Percentiles rank a stretch among this genome's conserved stretches.
Conservation (phyloP, 1,140 invertebrate genomes). For the Drosophila truncata region DNA sequence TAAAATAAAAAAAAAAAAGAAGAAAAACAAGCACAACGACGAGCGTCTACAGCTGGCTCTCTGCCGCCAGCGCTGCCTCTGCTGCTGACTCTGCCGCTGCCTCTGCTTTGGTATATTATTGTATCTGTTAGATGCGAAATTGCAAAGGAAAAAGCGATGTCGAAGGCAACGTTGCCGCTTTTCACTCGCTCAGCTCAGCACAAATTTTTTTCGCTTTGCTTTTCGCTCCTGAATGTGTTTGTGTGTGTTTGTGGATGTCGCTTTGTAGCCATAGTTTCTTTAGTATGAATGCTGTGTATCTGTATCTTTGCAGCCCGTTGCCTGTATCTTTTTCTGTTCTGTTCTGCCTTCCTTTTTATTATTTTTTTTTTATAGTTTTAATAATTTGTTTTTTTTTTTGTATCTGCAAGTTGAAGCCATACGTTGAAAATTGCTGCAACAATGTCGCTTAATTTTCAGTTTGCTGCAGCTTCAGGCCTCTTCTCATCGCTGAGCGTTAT, state of each 20-base stretch:
- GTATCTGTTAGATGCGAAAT: conserved; percentile 70
- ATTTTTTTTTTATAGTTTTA: conserved; percentile 6
- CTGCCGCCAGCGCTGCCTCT: not conserved
- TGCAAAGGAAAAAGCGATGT: conserved; percentile 48
- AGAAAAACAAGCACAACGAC: conserved; percentile 69
- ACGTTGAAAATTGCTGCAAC: conserved; percentile 55
- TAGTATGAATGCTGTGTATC: conserved; percentile 38
- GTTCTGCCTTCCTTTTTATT: conserved; percentile 14
- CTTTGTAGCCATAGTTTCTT: conserved; percentile 51
- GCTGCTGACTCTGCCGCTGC: not conserved
- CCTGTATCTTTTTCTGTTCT: conserved; percentile 14
- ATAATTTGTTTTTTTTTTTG: not conserved
- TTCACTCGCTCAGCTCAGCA: conserved; percentile 44
- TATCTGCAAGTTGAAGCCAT: conserved; percentile 50
- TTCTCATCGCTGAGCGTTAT: conserved; percentile 1
- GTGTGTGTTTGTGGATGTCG: conserved; percentile 19
- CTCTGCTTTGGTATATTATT: conserved; percentile 44
- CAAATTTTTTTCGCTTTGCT: conserved; percentile 51
- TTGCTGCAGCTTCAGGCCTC: conserved; percentile 23
- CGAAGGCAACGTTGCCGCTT: conserved; percentile 60
- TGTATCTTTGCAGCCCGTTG: conserved; percentile 53
- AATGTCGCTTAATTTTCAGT: conserved; percentile 71
- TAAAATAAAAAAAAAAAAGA: conserved; percentile 67
- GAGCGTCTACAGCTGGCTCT: conserved; percentile 69
- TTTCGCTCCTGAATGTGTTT: not conserved